A percentile compares a stretch with the other conserved stretches of the same genome.
phyloP scores from a whole-genome alignment of 2,113 vertebrate species.

The Microtus richardsoni region DNA sequence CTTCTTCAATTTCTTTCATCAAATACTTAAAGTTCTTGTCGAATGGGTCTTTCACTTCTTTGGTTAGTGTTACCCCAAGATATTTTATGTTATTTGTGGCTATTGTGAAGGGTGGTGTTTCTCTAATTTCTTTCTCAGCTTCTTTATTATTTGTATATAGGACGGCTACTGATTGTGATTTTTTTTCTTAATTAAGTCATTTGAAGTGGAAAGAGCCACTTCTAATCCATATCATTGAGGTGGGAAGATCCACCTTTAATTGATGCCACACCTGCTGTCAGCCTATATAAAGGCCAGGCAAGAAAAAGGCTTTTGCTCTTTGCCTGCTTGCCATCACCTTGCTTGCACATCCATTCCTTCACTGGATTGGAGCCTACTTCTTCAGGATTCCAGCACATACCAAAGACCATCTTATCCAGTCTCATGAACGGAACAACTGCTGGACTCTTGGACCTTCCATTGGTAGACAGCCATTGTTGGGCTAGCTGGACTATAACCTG shows the following conservation, averaged over 20 bases:
- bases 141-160: too few relatives aligned
- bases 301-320: not conserved
- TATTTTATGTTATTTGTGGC: too few relatives aligned
- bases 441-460: not conserved
- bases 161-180: not conserved
- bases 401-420: not conserved
- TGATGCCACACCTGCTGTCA: not conserved
- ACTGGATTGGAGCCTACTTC: not conserved
- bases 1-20: too few relatives aligned
- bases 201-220: not conserved
- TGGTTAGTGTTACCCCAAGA: too few relatives aligned
- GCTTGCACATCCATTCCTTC: not conserved
- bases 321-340: not conserved
- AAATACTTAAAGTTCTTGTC: too few relatives aligned
- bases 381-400: not conserved
- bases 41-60: too few relatives aligned
- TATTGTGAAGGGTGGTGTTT: too few relatives aligned
- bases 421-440: not conserved
- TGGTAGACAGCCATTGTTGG: not conserved
- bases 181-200: not conserved
- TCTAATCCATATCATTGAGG: not conserved
- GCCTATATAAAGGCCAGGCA: not conserved
- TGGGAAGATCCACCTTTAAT: not conserved
- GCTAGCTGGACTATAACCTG: not conserved
- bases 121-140: too few relatives aligned